A percentile compares a stretch with the other conserved stretches of the same genome.
These are phyloP conservation scores for Callosobruchus maculatus DNA, from an alignment of 2,888 invertebrate species.

Conservation along the genomic window DNA sequence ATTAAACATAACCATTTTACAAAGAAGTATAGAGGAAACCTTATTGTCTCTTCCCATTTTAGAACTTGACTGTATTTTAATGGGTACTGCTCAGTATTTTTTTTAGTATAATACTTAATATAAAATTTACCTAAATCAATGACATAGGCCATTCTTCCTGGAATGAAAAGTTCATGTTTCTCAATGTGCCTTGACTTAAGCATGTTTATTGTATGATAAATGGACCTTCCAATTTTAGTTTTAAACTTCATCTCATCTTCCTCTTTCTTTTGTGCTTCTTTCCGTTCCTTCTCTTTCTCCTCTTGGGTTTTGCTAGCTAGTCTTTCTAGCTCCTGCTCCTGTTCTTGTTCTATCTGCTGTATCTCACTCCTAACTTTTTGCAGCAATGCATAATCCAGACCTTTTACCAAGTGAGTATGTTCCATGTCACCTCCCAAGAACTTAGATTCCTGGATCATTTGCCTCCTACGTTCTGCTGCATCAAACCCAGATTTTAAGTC, in stretches of 20 bases:
- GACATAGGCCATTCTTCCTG: slow-evolving; percentile 97
- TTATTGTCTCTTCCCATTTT: background rate
- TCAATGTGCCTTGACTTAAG: slow-evolving; percentile 71
- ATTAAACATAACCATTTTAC: too few species aligned
- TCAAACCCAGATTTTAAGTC: slow-evolving; percentile 92
- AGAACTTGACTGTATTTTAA: too few species aligned
- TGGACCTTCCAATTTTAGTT: slow-evolving; percentile 75
- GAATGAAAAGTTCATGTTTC: slow-evolving; percentile 87
- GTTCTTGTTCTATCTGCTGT: slow-evolving; percentile 70
- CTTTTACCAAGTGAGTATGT: slow-evolving; percentile 99
- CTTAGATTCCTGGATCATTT: slow-evolving; percentile 97
- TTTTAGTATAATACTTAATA: background rate
- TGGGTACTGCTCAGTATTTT: too few species aligned
- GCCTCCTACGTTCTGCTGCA: slow-evolving; percentile 89
- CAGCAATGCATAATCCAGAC: slow-evolving; percentile 83
- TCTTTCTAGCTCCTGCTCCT: slow-evolving; percentile 78
- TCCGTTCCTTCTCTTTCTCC: slow-evolving; percentile 47
- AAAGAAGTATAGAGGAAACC: too few species aligned
- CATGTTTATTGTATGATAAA: slow-evolving; percentile 64
- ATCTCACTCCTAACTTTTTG: slow-evolving; percentile 96
- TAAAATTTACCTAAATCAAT: slow-evolving; percentile 67
- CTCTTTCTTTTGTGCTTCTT: slow-evolving; percentile 55
- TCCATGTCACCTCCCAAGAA: slow-evolving; percentile 96
- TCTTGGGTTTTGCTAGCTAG: slow-evolving; percentile 59
- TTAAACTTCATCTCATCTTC: slow-evolving; percentile 77